phyloP scores from a whole-genome alignment of 2,113 vertebrate genomes.

The Copsychus sechellarum region DNA sequence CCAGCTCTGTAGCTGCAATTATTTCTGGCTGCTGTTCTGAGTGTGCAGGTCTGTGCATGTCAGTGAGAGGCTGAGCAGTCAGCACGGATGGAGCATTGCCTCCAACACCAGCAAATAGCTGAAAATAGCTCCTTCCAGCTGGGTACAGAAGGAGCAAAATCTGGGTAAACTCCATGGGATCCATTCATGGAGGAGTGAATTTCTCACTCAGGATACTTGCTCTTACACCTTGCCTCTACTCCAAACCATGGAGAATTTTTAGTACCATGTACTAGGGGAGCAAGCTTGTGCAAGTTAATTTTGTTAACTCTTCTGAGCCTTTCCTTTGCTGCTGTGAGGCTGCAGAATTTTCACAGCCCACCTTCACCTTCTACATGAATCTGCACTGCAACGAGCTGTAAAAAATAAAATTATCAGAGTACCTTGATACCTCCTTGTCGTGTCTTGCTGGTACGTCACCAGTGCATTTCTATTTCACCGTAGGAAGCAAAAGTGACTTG shows the following conservation, averaged over 20 bases:
- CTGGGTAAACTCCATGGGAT: neutral
- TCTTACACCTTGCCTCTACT: neutral
- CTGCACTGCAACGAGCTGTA: neutral
- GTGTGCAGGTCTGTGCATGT: neutral
- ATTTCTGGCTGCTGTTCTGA: neutral
- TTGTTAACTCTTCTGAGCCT: neutral
- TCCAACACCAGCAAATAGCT: neutral
- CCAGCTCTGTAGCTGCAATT: constrained; percentile 13
- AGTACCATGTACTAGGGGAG: neutral
- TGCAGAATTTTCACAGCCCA: neutral
- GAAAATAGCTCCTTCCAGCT: constrained; percentile 14
- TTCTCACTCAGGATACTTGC: neutral
- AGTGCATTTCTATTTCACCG: neutral
- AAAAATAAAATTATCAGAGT: neutral
- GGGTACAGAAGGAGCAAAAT: neutral
- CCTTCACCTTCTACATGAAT: neutral
- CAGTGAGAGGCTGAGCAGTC: neutral
- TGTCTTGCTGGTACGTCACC: neutral
- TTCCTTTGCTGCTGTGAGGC: neutral
- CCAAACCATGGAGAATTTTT: neutral
- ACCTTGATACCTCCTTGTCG: neutral
- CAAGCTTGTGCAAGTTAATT: neutral
- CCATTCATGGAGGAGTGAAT: neutral
- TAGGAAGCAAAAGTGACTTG: neutral
- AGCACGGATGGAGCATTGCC: neutral